These are phyloP conservation scores for Sinella curviseta DNA, from an alignment of 1,140 invertebrate genomes.

Conservation along the genomic window DNA sequence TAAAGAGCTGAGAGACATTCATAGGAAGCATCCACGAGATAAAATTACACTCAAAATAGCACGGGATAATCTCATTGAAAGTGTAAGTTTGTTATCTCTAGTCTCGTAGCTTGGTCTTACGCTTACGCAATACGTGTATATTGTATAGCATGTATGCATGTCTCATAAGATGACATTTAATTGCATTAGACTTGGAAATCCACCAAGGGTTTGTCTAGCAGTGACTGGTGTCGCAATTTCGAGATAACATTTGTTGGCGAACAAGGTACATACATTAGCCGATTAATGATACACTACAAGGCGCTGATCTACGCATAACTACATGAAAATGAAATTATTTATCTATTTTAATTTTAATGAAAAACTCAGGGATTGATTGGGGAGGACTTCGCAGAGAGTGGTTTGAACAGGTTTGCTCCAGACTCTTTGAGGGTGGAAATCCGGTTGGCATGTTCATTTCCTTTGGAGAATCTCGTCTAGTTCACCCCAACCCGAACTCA, in stretches of 20 bases:
- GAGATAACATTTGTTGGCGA: conserved; percentile 89
- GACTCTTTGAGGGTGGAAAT: conserved; percentile 80
- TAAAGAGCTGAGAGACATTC: conserved; percentile 83
- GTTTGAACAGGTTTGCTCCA: conserved; percentile 85
- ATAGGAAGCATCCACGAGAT: conserved; percentile 80
- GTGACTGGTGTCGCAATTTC: conserved; percentile 90
- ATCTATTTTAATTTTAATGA: conserved; percentile 31
- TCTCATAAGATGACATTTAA: too few relatives aligned
- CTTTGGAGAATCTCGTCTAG: conserved; percentile 80
- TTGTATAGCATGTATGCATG: too few relatives aligned
- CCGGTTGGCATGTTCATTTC: conserved; percentile 72
- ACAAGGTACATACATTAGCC: conserved; percentile 65
- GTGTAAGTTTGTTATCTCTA: conserved; percentile 38
- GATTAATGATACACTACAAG: conserved; percentile 18
- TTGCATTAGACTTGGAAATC: conserved; percentile 62
- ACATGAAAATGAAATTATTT: too few relatives aligned
- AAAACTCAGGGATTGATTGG: conserved; percentile 79
- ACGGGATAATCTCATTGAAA: conserved; percentile 48
- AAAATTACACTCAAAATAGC: conserved; percentile 60
- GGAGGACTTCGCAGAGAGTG: conserved; percentile 88
- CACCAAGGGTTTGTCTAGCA: conserved; percentile 74
- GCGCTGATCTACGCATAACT: too few relatives aligned
- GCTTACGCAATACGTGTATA: too few relatives aligned
- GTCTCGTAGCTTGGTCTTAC: too few relatives aligned
- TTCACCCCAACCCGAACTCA: conserved; percentile 78